Conservation (phyloP, 2,888 invertebrate species). For the Spodoptera picta region DNA sequence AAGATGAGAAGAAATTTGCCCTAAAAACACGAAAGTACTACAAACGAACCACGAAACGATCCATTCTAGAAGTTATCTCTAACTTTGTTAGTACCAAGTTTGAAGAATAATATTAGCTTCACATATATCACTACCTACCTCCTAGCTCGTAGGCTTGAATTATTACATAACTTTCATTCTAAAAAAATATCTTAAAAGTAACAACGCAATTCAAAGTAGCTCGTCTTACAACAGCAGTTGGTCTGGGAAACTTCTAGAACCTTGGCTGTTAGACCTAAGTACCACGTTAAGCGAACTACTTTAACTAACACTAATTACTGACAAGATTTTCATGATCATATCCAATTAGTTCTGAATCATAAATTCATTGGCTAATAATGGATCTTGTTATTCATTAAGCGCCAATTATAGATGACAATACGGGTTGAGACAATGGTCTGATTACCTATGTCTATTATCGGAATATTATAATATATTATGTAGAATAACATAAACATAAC, state of each 20-base stretch:
- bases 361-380: slow-evolving; percentile 13
- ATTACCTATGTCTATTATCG: slow-evolving; percentile 5
- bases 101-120: too few species aligned
- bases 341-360: slow-evolving; percentile 11
- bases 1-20: too few species aligned
- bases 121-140: too few species aligned
- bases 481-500: too few species aligned
- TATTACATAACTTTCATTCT: too few species aligned
- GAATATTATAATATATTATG: too few species aligned
- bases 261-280: not conserved
- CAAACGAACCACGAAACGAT: too few species aligned
- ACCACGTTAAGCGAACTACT: not conserved
- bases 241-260: slow-evolving; percentile 5
- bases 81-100: too few species aligned
- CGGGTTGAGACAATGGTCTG: slow-evolving; percentile 21
- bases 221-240: not conserved
- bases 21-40: too few species aligned
- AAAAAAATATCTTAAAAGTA: not conserved
- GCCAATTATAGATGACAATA: slow-evolving; percentile 25
- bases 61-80: too few species aligned
- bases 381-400: slow-evolving; percentile 19
- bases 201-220: not conserved
- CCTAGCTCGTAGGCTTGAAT: too few species aligned
- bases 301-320: slow-evolving; percentile 1
- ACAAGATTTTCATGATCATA: not conserved